A percentile compares a stretch with the other conserved stretches of the same genome.
Evolutionary conservation across 2,888 invertebrate genomes (phyloP).

Genomic region (Trileptium ribeirensis): DNA sequence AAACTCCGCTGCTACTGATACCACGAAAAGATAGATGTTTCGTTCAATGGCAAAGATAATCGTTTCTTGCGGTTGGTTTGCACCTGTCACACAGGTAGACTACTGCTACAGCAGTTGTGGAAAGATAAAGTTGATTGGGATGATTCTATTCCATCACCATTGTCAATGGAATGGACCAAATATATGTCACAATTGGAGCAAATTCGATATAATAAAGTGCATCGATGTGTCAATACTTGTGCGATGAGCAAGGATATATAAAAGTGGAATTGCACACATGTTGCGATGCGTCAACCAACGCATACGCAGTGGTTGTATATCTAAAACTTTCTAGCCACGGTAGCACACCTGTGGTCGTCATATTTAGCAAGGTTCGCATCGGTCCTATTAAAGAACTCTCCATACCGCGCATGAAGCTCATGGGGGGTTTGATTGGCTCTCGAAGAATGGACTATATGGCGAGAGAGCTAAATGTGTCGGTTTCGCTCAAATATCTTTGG

Average conservation of each 20-base stretch:
- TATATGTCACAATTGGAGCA: no score
- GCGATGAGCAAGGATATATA: no score
- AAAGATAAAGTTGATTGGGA: background rate
- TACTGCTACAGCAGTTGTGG: background rate
- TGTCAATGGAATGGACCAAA: background rate
- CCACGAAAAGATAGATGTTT: background rate
- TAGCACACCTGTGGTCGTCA: background rate
- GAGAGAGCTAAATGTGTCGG: background rate
- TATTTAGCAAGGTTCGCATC: background rate
- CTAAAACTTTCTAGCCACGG: background rate
- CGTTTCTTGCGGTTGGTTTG: background rate
- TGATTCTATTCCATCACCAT: background rate
- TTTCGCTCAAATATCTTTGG: background rate
- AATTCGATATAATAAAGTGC: no score
- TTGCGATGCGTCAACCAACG: background rate
- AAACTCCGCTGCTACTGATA: background rate
- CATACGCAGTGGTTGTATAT: background rate
- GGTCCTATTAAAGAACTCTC: background rate
- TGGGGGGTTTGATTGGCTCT: background rate
- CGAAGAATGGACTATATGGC: background rate
- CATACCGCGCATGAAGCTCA: conserved; percentile 23
- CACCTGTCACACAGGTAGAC: background rate
- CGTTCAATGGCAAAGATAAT: background rate
- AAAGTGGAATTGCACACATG: background rate
- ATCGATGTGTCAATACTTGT: no score